These are phyloP conservation scores for Orthosia gothica DNA, from an alignment of 2,888 invertebrate genomes.

Conservation along the genomic window DNA sequence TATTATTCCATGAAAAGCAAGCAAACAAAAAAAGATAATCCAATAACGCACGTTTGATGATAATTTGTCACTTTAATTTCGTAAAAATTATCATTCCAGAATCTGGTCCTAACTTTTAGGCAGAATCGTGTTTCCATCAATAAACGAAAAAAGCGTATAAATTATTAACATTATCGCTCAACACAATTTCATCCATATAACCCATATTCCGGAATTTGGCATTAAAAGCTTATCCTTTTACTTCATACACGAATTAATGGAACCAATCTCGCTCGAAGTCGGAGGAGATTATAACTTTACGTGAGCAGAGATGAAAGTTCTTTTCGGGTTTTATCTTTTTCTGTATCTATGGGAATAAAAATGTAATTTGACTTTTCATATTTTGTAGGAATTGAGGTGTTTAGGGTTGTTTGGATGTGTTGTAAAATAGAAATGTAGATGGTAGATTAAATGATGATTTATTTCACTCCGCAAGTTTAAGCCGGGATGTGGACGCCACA, in stretches of 20 bases:
- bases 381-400: slow-evolving; percentile 41
- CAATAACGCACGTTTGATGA: too few species aligned
- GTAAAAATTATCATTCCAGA: too few species aligned
- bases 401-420: slow-evolving; percentile 1
- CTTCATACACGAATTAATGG: slow-evolving; percentile 67
- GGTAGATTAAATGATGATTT: background rate
- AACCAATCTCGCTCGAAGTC: slow-evolving; percentile 67
- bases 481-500: too few species aligned
- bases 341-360: slow-evolving; percentile 53
- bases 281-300: slow-evolving; percentile 68
- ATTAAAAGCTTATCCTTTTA: slow-evolving; percentile 68
- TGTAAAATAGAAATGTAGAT: background rate
- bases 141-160: slow-evolving; percentile 20
- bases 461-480: too few species aligned
- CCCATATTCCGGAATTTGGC: slow-evolving; percentile 41
- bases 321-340: slow-evolving; percentile 56
- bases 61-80: too few species aligned
- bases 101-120: too few species aligned
- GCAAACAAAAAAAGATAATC: too few species aligned
- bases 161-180: slow-evolving; percentile 32
- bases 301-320: slow-evolving; percentile 63
- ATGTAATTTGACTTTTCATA: slow-evolving; percentile 57
- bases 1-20: too few species aligned
- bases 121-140: slow-evolving; percentile 5
- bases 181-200: slow-evolving; percentile 30